These are phyloP conservation scores for Cistogaster globosa DNA, from an alignment of 2,888 invertebrate genomes.

Conservation along the genomic window DNA sequence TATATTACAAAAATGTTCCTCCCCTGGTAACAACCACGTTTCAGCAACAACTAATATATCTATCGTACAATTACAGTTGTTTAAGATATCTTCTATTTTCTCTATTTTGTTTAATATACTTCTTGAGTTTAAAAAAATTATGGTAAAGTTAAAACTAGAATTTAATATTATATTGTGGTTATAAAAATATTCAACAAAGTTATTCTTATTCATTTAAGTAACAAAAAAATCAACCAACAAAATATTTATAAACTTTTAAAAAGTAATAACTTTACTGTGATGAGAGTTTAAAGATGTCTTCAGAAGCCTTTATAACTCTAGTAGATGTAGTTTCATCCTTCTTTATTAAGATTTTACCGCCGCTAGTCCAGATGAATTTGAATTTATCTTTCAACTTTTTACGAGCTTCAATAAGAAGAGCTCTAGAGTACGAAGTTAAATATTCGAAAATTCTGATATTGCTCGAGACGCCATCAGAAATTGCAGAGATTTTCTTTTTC, in stretches of 20 bases:
- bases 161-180: constrained; percentile 15
- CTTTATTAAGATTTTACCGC: constrained; percentile 15
- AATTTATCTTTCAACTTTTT: constrained; percentile 15
- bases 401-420: constrained; percentile 15
- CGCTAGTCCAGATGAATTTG: constrained; percentile 15
- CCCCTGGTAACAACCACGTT: constrained; percentile 15
- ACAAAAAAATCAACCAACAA: constrained; percentile 15
- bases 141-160: constrained; percentile 10
- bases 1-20: constrained; percentile 8
- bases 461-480: constrained; percentile 7
- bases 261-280: constrained; percentile 9
- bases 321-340: constrained; percentile 10
- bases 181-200: constrained; percentile 11
- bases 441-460: constrained; percentile 15
- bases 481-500: constrained; percentile 10
- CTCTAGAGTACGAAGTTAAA: constrained; percentile 12
- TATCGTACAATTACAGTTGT: constrained; percentile 15
- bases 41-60: constrained; percentile 15
- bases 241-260: constrained; percentile 11
- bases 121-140: constrained; percentile 1
- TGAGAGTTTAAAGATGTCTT: constrained; percentile 10
- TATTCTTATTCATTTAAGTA: constrained; percentile 8
- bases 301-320: constrained; percentile 12
- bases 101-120: constrained; percentile 9
- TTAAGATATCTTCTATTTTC: constrained; percentile 15